A percentile compares a stretch with the other conserved stretches of the same genome.
These are phyloP conservation scores for Pteromalus puparum DNA, from an alignment of 1,140 invertebrate species.

Conservation along the genomic window DNA sequence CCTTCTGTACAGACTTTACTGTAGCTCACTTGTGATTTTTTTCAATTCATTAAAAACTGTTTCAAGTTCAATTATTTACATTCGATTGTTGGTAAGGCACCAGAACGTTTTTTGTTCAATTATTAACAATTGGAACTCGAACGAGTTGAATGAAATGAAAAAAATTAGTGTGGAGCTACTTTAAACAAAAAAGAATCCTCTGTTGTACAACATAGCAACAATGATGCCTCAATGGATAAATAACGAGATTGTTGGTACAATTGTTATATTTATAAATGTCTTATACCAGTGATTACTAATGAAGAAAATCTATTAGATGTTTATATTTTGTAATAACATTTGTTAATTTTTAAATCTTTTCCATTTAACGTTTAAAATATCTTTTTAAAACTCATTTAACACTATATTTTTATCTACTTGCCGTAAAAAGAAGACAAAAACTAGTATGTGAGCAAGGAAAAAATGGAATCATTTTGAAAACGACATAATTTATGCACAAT, in stretches of 20 bases:
- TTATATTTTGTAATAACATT: slow-evolving; percentile 53
- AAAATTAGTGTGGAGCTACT: slow-evolving; percentile 24
- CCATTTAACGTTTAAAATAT: slow-evolving; percentile 35
- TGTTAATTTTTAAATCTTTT: slow-evolving; percentile 50
- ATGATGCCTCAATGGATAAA: slow-evolving; percentile 23
- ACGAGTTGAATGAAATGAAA: neutral
- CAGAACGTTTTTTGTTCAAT: neutral
- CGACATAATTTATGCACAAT: slow-evolving; percentile 24
- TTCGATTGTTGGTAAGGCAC: neutral
- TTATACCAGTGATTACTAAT: slow-evolving; percentile 51
- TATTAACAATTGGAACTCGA: neutral
- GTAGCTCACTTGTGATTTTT: slow-evolving; percentile 35
- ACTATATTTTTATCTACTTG: slow-evolving; percentile 46
- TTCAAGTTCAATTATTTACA: neutral
- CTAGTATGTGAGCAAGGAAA: slow-evolving; percentile 30
- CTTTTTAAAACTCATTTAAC: slow-evolving; percentile 48
- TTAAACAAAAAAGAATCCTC: slow-evolving; percentile 22
- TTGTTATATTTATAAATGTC: slow-evolving; percentile 55
- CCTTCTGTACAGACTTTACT: slow-evolving; percentile 41
- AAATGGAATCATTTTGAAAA: slow-evolving; percentile 35
- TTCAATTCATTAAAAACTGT: neutral
- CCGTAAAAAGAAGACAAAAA: slow-evolving; percentile 23
- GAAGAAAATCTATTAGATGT: slow-evolving; percentile 48
- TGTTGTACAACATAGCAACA: slow-evolving; percentile 32
- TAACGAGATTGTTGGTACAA: slow-evolving; percentile 47